phyloP scores from a whole-genome alignment of 2,888 invertebrate genomes.

The Heliconius hortense region DNA sequence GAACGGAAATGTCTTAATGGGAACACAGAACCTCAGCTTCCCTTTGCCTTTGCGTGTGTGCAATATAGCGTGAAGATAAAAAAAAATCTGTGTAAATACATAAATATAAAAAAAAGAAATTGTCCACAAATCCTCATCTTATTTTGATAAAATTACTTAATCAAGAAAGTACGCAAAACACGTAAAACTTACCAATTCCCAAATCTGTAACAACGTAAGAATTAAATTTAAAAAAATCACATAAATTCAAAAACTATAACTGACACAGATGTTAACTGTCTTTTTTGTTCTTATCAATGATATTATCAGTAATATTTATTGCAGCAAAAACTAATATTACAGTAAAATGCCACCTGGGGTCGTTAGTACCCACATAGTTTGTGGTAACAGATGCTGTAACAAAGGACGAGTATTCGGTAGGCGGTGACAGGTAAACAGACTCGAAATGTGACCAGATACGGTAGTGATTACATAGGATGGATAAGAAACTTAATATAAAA shows the following conservation, averaged over 20 bases:
- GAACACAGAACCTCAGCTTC: not conserved
- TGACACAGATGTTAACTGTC: slow-evolving; percentile 41
- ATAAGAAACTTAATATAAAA: slow-evolving; percentile 37
- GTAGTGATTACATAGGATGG: slow-evolving; percentile 54
- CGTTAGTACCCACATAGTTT: slow-evolving; percentile 52
- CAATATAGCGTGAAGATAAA: not conserved
- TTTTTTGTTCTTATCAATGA: slow-evolving; percentile 44
- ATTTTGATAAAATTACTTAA: not conserved
- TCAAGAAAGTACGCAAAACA: not conserved
- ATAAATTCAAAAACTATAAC: slow-evolving; percentile 25
- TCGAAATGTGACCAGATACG: slow-evolving; percentile 49
- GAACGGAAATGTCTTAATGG: not conserved
- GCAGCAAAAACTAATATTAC: slow-evolving; percentile 40
- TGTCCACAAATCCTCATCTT: not conserved
- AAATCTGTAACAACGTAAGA: not conserved
- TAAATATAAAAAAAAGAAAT: not conserved
- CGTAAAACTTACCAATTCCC: not conserved
- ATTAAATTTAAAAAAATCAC: not conserved
- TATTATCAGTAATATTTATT: slow-evolving; percentile 47
- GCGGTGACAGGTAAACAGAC: slow-evolving; percentile 72
- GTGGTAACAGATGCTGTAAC: slow-evolving; percentile 71
- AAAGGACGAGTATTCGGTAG: slow-evolving; percentile 73
- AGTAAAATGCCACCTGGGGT: slow-evolving; percentile 48
- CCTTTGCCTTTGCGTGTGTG: not conserved
- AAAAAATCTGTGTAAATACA: not conserved